Evolutionary conservation across 2,888 invertebrate genomes (phyloP), one percentile per base, ranked within the genome.

Genomic region (Nemoura dubitans): DNA sequence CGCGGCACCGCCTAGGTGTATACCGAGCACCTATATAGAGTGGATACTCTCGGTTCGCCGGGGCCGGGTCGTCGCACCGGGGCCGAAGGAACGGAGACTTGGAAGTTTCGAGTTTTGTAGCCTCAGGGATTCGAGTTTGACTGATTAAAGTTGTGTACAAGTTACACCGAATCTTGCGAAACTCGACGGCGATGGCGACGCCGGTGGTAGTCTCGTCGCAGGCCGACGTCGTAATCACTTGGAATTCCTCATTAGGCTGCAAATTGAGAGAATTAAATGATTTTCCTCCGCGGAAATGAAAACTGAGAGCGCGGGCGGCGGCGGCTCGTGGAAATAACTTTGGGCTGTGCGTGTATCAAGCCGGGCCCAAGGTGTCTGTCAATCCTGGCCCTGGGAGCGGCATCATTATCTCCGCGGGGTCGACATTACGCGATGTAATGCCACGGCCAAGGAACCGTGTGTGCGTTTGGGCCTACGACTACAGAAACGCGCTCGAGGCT

Each of bases 111-210:
- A 83, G 83, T 83, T 26, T 83, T 42, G 83, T 83, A 26, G 83
- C 83, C 83, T 83, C 83, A n/a, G 83, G 83, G 83, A 83, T 30
- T 83, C 36, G 26, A 42, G 83, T 83, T 81, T 83, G 83, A 42
- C 42, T 83, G 83, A 83, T 83, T 83, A 83, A 83, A 83, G 83
- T 83, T 83, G 30, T 83, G 83, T 78, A 78, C 78, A 78, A 78
- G 27, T 78, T 28, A 78, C 27, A 28, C 78, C 27, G 28, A 26
- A 78, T 26, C 78, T 78, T 27, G 78, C 25, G 28, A 27, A 27
- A 78, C 28, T 78, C 78, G 78, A 10, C 27, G 28, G 10, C 27
- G 26, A n/a, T n/a, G 28, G 10, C 27, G 26, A n/a, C 27, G 26
- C 10, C 28, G 78, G 78, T 78, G 78, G 78, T 21, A 28, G 10